Evolutionary conservation across 2,113 vertebrate species (phyloP), one percentile per base, ranked within the genome.

Genomic region (Chelonoidis abingdonii): DNA sequence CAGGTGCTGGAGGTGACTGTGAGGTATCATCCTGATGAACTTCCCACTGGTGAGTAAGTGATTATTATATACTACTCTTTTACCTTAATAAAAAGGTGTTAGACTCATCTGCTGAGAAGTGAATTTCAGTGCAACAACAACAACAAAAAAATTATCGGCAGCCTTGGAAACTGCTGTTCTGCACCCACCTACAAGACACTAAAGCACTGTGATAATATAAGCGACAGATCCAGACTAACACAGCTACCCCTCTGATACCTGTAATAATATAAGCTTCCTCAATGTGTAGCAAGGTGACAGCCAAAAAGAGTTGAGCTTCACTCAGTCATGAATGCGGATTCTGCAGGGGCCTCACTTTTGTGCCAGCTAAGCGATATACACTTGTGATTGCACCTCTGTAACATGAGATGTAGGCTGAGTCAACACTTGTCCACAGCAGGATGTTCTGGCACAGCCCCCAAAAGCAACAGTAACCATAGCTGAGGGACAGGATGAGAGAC

Each of bases 221-320:
- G 24, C 6, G 1, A 49, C 47, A 49, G 47, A 49, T 49, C 47
- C 47, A 49, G 47, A 49, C 47, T 49, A 49, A 49, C 47, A 49
- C 10, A 3, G 47, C 47, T 49, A 49, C 47, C 47, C 47, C 47
- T 49, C 47, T 49, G 9, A 49, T 49, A 49, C 47, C 35, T 1
- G 29, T 6, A 7, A 6, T 16, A 24, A 1, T 35, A 4, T 10
- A 50, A 89, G 24, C 41, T 78, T 78, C 41, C 25, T 12, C 75
- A 29, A 4, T 3, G 4, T 2, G 47, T 1, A 14, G 80, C 89
- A 38, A 50, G 0, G 6, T 1, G 0, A 4, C 2, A 1, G 75
- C 6, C 2, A 19, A 8, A 6, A 69, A 9, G 1, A 11, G 10
- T 29, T 41, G 80, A 5, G 0, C 2, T 19, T 31, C 3, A 2